Percentiles rank a stretch among this genome's conserved stretches.
Evolutionary conservation across 1,140 invertebrate species (phyloP).

Genomic region (Cydia splendana): DNA sequence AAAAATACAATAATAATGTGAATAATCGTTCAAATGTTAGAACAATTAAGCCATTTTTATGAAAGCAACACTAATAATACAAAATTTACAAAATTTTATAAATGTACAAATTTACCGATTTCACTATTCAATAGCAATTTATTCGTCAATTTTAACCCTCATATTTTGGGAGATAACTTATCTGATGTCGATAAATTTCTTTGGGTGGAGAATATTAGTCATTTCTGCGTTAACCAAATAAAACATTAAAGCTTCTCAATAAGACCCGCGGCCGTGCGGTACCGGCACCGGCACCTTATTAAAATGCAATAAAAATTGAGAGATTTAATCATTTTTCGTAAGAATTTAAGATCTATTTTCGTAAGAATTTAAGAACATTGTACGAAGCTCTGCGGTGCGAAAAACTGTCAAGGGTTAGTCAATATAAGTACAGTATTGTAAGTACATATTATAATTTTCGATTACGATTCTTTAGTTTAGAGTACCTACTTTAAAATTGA

Average conservation of each 20-base stretch:
- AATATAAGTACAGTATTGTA: neutral
- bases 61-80: too few relatives aligned
- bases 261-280: slow-evolving; percentile 31
- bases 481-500: too few relatives aligned
- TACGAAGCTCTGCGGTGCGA: neutral
- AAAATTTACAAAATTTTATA: too few relatives aligned
- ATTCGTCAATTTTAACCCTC: neutral
- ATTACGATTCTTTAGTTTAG: too few relatives aligned
- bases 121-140: slow-evolving; percentile 3
- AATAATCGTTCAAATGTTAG: too few relatives aligned
- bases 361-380: slow-evolving; percentile 40
- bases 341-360: slow-evolving; percentile 46
- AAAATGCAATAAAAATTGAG: slow-evolving; percentile 53
- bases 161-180: slow-evolving; percentile 7
- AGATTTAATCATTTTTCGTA: slow-evolving; percentile 47
- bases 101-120: neutral
- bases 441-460: too few relatives aligned
- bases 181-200: slow-evolving; percentile 25
- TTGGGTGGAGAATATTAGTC: slow-evolving; percentile 8
- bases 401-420: slow-evolving; percentile 2
- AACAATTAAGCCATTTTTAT: too few relatives aligned
- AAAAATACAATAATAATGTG: too few relatives aligned
- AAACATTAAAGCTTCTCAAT: slow-evolving; percentile 28
- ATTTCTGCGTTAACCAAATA: slow-evolving; percentile 15
- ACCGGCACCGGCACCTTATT: slow-evolving; percentile 43